A percentile compares a stretch with the other conserved stretches of the same genome.
Evolutionary conservation across 2,888 invertebrate genomes (phyloP).

Genomic region (Strigamia transsilvanica): DNA sequence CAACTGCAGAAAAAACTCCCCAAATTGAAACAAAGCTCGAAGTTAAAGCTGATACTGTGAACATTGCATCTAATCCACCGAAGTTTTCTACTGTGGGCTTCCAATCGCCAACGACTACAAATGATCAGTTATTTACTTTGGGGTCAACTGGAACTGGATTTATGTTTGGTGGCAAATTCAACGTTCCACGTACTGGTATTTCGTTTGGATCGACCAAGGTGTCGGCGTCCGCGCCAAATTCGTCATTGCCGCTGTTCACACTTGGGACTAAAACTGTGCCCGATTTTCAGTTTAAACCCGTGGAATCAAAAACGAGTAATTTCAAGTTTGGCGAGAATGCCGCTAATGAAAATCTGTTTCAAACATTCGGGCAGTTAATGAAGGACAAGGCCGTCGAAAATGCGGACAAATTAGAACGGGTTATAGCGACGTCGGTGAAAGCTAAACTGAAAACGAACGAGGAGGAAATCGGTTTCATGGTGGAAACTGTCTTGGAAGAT

Average conservation of each 20-base stretch:
- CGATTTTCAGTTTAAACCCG: constrained; percentile 11
- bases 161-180: background rate
- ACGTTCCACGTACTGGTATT: background rate
- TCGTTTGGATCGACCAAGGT: background rate
- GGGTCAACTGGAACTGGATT: background rate
- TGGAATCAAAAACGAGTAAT: background rate
- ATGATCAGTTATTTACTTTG: background rate
- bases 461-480: background rate
- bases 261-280: background rate
- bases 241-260: background rate
- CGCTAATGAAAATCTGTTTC: background rate
- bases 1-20: background rate
- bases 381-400: background rate
- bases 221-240: background rate
- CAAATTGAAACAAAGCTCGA: background rate
- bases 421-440: background rate
- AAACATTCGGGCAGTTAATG: background rate
- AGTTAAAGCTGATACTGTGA: background rate
- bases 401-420: background rate
- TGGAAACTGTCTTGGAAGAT: constrained; percentile 55
- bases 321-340: background rate
- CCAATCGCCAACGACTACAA: background rate
- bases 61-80: background rate
- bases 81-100: background rate
- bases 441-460: constrained; percentile 6